Conservation (phyloP, 1,140 invertebrate genomes). For the Centruroides sculpturatus region DNA sequence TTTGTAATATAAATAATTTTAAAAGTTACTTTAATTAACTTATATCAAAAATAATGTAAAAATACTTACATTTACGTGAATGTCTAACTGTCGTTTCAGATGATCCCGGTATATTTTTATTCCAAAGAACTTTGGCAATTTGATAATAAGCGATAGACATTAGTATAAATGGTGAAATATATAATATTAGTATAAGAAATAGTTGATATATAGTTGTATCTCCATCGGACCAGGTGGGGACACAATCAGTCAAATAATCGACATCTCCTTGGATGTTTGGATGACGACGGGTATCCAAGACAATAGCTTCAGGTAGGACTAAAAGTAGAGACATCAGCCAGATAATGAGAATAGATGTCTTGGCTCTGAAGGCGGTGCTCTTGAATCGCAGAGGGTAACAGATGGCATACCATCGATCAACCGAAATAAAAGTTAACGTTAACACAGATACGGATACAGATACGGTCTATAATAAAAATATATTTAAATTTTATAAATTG, state of each 20-base stretch:
- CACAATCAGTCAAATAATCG: conserved; percentile 56
- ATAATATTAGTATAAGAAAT: not conserved
- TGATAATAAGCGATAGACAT: not conserved
- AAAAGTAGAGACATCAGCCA: conserved; percentile 61
- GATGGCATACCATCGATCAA: conserved; percentile 87
- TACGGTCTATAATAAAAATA: conserved; percentile 48
- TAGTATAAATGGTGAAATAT: not conserved
- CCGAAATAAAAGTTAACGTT: conserved; percentile 76
- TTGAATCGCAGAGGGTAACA: conserved; percentile 79
- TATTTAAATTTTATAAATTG: no score
- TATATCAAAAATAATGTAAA: no score
- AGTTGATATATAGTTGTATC: conserved; percentile 18
- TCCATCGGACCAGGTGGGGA: conserved; percentile 44
- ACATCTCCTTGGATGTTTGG: conserved; percentile 33
- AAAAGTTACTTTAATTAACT: no score
- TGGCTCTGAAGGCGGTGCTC: conserved; percentile 64
- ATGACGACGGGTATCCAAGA: conserved; percentile 41
- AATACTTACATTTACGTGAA: no score
- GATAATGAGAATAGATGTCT: conserved; percentile 63
- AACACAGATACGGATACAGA: conserved; percentile 79
- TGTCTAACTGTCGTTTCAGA: not conserved
- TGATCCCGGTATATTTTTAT: not conserved
- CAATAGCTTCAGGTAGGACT: conserved; percentile 48
- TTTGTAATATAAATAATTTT: no score
- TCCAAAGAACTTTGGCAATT: not conserved